These are phyloP conservation scores for Trichoplusia ni DNA, from an alignment of 1,140 invertebrate species.

Conservation along the genomic window DNA sequence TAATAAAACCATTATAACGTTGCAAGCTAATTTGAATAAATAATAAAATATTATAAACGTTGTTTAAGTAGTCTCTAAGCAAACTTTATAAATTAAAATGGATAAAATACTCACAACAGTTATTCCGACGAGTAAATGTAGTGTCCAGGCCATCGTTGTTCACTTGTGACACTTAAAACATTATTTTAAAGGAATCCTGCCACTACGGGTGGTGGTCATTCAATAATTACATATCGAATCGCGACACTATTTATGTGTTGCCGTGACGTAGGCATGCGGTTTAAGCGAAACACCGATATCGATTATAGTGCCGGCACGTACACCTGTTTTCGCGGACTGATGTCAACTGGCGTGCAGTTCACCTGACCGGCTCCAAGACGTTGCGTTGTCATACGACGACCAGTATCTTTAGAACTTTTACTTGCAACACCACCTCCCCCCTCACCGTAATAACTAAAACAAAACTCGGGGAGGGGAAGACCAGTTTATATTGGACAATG, in stretches of 20 bases:
- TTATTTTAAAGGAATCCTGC: constrained; percentile 21
- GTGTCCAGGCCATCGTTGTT: constrained; percentile 50
- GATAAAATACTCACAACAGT: constrained; percentile 42
- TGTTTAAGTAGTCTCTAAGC: background rate
- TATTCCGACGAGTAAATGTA: constrained; percentile 41
- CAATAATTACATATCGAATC: constrained; percentile 29
- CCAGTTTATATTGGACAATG: background rate
- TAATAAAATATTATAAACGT: background rate
- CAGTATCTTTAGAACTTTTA: constrained; percentile 12
- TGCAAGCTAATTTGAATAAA: background rate
- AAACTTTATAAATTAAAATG: background rate
- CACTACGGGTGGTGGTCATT: constrained; percentile 11
- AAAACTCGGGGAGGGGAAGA: background rate
- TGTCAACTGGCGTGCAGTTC: constrained; percentile 19
- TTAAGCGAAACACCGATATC: constrained; percentile 24
- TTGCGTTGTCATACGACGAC: background rate
- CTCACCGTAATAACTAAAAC: background rate
- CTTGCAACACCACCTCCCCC: background rate
- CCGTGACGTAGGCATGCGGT: constrained; percentile 13
- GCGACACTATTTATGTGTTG: constrained; percentile 30
- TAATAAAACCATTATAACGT: background rate
- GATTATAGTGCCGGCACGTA: constrained; percentile 19
- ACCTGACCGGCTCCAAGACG: constrained; percentile 13
- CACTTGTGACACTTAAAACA: constrained; percentile 34
- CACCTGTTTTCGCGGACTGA: constrained; percentile 29